Evolutionary conservation across 2,797 vertebrate species (phyloP).

Genomic region (Sebastes taczanowskii): DNA sequence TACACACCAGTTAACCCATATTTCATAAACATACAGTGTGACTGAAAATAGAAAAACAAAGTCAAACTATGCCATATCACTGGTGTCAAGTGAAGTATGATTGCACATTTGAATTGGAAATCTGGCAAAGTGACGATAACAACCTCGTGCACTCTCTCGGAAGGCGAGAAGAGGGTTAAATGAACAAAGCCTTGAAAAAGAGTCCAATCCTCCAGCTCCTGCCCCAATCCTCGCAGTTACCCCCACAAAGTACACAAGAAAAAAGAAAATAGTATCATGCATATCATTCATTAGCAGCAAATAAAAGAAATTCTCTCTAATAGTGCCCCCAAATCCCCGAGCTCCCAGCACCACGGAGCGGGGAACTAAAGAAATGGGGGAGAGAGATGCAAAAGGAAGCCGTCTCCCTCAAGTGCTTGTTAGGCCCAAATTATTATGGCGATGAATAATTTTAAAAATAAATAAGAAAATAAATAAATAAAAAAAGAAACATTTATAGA

Average conservation of each 20-base stretch:
- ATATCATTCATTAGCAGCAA: slow-evolving; percentile 89
- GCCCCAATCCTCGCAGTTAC: slow-evolving; percentile 74
- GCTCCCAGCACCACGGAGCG: slow-evolving; percentile 85
- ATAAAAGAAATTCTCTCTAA: slow-evolving; percentile 90
- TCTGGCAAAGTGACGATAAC: slow-evolving; percentile 72
- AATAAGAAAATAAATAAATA: slow-evolving; percentile 86
- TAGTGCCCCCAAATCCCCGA: slow-evolving; percentile 85
- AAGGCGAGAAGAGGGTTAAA: slow-evolving; percentile 77
- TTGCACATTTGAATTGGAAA: slow-evolving; percentile 71
- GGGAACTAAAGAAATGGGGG: slow-evolving; percentile 77
- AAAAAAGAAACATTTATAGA: slow-evolving; percentile 87
- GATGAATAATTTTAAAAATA: slow-evolving; percentile 89
- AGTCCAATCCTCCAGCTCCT: slow-evolving; percentile 78
- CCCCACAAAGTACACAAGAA: slow-evolving; percentile 79
- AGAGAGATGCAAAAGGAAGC: slow-evolving; percentile 82
- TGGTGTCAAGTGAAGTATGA: slow-evolving; percentile 63
- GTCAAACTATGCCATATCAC: slow-evolving; percentile 69
- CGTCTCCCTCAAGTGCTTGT: slow-evolving; percentile 95
- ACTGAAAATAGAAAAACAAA: slow-evolving; percentile 70
- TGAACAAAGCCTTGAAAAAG: slow-evolving; percentile 81
- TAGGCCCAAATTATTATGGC: slow-evolving; percentile 89
- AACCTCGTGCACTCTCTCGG: slow-evolving; percentile 49
- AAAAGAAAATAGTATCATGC: slow-evolving; percentile 80
- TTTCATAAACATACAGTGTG: slow-evolving; percentile 49
- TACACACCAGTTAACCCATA: slow-evolving; percentile 72